A percentile compares a stretch with the other conserved stretches of the same genome.
Evolutionary conservation across 1,140 invertebrate species (phyloP).

Genomic region (Zophobas morio): DNA sequence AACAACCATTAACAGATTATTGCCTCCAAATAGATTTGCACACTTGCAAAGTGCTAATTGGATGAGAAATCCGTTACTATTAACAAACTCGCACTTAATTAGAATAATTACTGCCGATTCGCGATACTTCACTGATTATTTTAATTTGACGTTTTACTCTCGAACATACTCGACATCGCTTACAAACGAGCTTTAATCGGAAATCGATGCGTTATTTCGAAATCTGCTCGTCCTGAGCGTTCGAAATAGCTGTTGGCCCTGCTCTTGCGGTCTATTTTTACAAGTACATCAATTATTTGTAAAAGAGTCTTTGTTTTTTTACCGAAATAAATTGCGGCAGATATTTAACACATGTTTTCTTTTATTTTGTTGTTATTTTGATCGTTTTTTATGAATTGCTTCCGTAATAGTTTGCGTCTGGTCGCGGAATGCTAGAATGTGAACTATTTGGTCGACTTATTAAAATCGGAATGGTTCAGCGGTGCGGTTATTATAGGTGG

Average conservation of each 20-base stretch:
- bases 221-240: neutral
- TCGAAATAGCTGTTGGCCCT: neutral
- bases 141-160: slow-evolving; percentile 7
- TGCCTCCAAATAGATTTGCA: neutral
- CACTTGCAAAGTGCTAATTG: slow-evolving; percentile 2
- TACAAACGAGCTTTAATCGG: no score
- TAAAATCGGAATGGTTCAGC: neutral
- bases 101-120: neutral
- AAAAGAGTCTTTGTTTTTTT: neutral
- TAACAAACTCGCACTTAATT: slow-evolving; percentile 8
- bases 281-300: slow-evolving; percentile 10
- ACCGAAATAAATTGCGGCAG: neutral
- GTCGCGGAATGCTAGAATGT: neutral
- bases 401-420: neutral
- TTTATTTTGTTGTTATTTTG: slow-evolving; percentile 8
- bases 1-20: slow-evolving; percentile 2
- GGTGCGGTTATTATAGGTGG: slow-evolving; percentile 7
- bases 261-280: slow-evolving; percentile 4
- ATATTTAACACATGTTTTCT: neutral
- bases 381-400: neutral
- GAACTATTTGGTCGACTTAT: neutral
- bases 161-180: no score
- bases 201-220: no score
- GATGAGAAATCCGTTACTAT: slow-evolving; percentile 2
- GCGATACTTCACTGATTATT: neutral